Base-by-base conservation (phyloP, 2,797 vertebrate genomes). In the Pseudochirops corinnae region DNA sequence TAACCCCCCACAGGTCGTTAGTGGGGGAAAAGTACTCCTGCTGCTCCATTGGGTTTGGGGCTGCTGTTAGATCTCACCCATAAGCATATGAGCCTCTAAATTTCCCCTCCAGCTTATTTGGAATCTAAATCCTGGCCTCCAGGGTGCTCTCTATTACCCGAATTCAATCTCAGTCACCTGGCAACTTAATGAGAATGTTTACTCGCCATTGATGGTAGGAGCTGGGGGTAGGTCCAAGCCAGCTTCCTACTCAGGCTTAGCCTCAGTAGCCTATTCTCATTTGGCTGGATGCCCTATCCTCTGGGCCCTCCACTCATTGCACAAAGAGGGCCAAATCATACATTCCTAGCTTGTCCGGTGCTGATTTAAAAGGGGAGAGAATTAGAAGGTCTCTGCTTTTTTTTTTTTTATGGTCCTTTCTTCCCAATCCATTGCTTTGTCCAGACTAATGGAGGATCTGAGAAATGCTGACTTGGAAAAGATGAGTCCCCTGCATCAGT, bases 281-380 rank as follows among this genome's bases (percentile, higher is more conserved):
- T 74, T 82, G 74, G 1, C 74, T 46, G 39, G 67, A 7, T 2
- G 46, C 21, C 18, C 74, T 24, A 16, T 1, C 18, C 14, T 67
- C 31, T n/a, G 1, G 0, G 13, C 31, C 60, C 33, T n/a, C 14
- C 12, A n/a, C 5, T 6, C 39, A 24, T 26, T 12, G 10, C 21
- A 46, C 67, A 87, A 50, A 50, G 74, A 87, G 9, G 21, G 9
- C 39, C 46, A 46, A 50, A 46, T 28, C 39, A 46, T 26, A 46
- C 9, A 50, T 50, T 87, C 39, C 39, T 82, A 87, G 39, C 74
- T 87, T 87, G 18, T 10, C 67, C n/a, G 46, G 21, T 82, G 24
- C 28, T 46, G 39, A 87, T 50, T 87, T 87, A 39, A 87, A 46
- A 50, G 39, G 21, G 74, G 39, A 50, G 39, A 87, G 24, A 87